Percentiles rank a stretch among this genome's conserved stretches.
Evolutionary conservation across 2,113 vertebrate genomes (phyloP).

Genomic region (Copsychus sechellarum): DNA sequence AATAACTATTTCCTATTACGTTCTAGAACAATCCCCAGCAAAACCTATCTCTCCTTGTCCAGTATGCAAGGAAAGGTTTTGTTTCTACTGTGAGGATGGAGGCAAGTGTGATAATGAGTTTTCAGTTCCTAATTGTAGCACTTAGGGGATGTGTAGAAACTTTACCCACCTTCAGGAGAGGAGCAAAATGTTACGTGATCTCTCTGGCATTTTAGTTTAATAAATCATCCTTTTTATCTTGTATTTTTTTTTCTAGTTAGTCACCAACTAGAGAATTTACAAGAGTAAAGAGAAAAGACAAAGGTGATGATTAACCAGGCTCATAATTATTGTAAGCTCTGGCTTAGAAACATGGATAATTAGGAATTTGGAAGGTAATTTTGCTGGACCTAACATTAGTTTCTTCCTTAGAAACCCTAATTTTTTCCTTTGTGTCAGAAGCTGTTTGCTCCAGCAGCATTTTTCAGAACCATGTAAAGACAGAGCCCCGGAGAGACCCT

Average conservation of each 20-base stretch:
- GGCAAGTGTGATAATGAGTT: neutral
- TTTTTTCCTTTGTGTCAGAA: neutral
- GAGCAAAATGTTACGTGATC: neutral
- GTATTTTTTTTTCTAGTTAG: neutral
- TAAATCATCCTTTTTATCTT: constrained; percentile 61
- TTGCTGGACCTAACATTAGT: neutral
- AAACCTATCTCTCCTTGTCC: neutral
- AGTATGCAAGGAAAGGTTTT: neutral
- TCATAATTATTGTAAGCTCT: neutral
- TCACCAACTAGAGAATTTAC: constrained; percentile 4
- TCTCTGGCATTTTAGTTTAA: constrained; percentile 25
- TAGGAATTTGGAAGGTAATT: neutral
- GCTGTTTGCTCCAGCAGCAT: neutral
- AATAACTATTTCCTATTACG: neutral
- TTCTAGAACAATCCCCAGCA: neutral
- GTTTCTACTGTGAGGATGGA: neutral
- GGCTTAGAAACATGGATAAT: neutral
- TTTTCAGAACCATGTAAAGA: neutral
- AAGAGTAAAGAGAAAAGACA: constrained; percentile 10
- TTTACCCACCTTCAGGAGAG: neutral
- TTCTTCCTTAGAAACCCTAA: neutral
- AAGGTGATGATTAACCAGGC: constrained; percentile 58
- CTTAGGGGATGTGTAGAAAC: neutral
- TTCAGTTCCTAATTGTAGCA: neutral
- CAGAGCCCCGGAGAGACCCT: neutral